Base-by-base conservation (phyloP, 2,888 invertebrate species). In the Caprella mutica region DNA sequence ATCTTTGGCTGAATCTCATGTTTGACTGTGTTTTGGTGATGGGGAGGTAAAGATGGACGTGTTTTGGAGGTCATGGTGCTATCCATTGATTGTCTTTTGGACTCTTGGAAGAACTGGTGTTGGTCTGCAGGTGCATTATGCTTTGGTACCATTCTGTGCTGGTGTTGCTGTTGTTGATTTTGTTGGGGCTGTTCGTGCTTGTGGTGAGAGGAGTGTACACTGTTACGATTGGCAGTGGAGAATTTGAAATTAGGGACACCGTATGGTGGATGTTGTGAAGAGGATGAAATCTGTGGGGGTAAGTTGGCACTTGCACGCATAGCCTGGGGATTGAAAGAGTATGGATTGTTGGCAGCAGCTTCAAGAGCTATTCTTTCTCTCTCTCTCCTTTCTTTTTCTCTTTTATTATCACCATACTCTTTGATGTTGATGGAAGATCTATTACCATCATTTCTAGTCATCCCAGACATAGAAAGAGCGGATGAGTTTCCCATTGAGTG, bases 41-140 rank as follows among this genome's bases (percentile, higher is more conserved):
- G 39, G 21, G 14, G 43, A 21, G 27, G 29, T 52, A 35, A 6
- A 39, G 27, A 52, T 23, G 23, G 3, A 19, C 14, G 19, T 43
- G n/a, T 14, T 38, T 24, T 3, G 52, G 23, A n/a, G 38, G 9
- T 51, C 33, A 9, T 51, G 51, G 38, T 51, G 30, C 24, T 51
- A 30, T 26, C 3, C 19, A 35, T 52, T 23, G 38, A 24, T 27
- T 24, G 29, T 27, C 17, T 48, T 27, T n/a, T 48, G 48, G n/a
- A n/a, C n/a, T 48, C 48, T 17, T 48, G 48, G 9, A 48, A 5
- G 48, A 48, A 48, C 48, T 48, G 48, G 19, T 48, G 48, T 17
- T 48, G 48, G 17, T 48, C 6, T 30, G 19, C 48, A 33, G 8
- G 33, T 33, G 14, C 33, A 33, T 14, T 14, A 33, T 33, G 33